Percentiles rank a stretch among this genome's conserved stretches.
Evolutionary conservation across 2,797 vertebrate genomes (phyloP).

Genomic region (Rhabdomys pumilio): DNA sequence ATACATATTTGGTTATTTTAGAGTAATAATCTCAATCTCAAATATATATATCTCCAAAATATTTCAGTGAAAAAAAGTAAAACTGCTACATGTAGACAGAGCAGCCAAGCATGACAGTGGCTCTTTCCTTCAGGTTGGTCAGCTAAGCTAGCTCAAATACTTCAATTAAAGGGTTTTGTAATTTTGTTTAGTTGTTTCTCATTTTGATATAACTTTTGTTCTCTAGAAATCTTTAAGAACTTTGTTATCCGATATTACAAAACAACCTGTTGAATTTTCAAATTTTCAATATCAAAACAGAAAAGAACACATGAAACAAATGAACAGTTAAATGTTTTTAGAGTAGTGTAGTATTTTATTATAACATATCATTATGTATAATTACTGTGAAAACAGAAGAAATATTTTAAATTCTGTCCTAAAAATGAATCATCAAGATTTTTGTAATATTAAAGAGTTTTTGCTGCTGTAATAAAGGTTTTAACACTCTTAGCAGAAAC

Average conservation of each 20-base stretch:
- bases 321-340: conserved; percentile 46
- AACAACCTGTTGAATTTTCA: conserved; percentile 75
- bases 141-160: conserved; percentile 64
- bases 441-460: neutral
- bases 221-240: conserved; percentile 73
- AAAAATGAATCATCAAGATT: neutral
- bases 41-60: conserved; percentile 54
- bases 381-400: conserved; percentile 20
- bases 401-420: neutral
- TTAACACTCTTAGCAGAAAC: neutral
- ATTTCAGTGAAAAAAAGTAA: conserved; percentile 48
- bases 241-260: conserved; percentile 72
- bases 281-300: conserved; percentile 70
- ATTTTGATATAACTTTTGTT: conserved; percentile 80
- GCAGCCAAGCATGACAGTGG: conserved; percentile 51
- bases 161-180: conserved; percentile 62
- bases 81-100: conserved; percentile 54
- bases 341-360: conserved; percentile 40
- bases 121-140: conserved; percentile 59
- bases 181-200: conserved; percentile 72
- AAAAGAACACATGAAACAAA: conserved; percentile 58
- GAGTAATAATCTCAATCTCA: neutral
- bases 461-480: neutral
- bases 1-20: conserved; percentile 2
- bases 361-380: neutral